phyloP scores from a whole-genome alignment of 2,888 invertebrate genomes.

The Mesorhabditis spiculigera region DNA sequence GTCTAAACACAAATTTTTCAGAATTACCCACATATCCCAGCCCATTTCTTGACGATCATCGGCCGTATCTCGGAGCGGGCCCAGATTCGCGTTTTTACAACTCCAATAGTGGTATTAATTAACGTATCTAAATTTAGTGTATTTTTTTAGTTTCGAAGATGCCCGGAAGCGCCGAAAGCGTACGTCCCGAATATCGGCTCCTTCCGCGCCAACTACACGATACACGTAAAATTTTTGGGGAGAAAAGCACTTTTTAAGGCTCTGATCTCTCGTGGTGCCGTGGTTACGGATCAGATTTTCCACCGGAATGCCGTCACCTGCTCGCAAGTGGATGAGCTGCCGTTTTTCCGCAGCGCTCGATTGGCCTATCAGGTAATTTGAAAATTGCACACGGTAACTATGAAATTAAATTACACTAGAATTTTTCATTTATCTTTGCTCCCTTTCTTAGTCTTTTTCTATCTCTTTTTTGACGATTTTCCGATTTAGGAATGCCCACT shows the following conservation, averaged over 20 bases:
- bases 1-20: too few species aligned
- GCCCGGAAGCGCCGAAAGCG: too few species aligned
- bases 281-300: constrained; percentile 38
- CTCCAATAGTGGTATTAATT: neutral
- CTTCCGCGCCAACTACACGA: constrained; percentile 37
- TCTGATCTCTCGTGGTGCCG: constrained; percentile 37
- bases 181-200: constrained; percentile 24
- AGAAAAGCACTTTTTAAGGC: constrained; percentile 16
- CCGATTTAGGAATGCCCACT: constrained; percentile 29
- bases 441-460: too few species aligned
- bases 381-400: neutral
- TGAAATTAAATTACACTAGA: neutral
- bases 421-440: constrained; percentile 3
- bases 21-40: too few species aligned
- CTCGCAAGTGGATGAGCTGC: constrained; percentile 15
- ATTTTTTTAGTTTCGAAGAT: neutral
- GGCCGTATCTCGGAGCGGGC: too few species aligned
- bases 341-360: constrained; percentile 21
- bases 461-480: too few species aligned
- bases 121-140: neutral
- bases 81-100: too few species aligned
- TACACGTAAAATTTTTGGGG: constrained; percentile 15
- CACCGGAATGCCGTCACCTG: constrained; percentile 14
- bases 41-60: too few species aligned
- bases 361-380: constrained; percentile 3